Evolutionary conservation across 2,888 invertebrate species (phyloP).

Genomic region (Nymphalis urticae): DNA sequence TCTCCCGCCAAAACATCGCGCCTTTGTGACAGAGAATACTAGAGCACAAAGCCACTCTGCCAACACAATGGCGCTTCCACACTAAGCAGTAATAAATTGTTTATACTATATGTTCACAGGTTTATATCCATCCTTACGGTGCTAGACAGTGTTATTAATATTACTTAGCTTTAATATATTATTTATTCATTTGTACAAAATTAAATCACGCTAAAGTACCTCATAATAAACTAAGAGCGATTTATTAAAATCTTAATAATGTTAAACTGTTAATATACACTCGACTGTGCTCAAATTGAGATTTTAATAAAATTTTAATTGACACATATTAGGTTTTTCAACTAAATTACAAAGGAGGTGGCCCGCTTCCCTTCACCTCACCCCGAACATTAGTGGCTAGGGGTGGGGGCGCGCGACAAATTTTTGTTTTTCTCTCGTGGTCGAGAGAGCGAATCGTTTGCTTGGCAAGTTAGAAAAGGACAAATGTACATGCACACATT

Average conservation of each 20-base stretch:
- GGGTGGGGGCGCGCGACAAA: conserved; percentile 68
- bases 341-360: conserved; percentile 77
- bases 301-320: conserved; percentile 79
- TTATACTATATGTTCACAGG: conserved; percentile 54
- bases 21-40: conserved; percentile 71
- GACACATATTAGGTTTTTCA: conserved; percentile 76
- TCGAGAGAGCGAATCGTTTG: conserved; percentile 53
- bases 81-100: conserved; percentile 65
- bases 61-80: conserved; percentile 49
- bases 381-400: conserved; percentile 69
- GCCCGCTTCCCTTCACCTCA: conserved; percentile 64
- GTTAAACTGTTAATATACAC: conserved; percentile 56
- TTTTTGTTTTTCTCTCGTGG: conserved; percentile 77
- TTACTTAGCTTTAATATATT: not conserved
- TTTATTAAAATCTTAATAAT: conserved; percentile 70
- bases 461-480: conserved; percentile 61
- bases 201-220: conserved; percentile 37
- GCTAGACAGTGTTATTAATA: conserved; percentile 2
- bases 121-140: conserved; percentile 40
- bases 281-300: conserved; percentile 60
- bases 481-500: conserved; percentile 77
- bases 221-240: conserved; percentile 35
- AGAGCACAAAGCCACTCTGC: conserved; percentile 61
- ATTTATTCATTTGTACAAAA: conserved; percentile 19
- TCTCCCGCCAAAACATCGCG: conserved; percentile 76